Conservation (phyloP, 2,888 invertebrate genomes). For the Amphipyra tragopoginis region DNA sequence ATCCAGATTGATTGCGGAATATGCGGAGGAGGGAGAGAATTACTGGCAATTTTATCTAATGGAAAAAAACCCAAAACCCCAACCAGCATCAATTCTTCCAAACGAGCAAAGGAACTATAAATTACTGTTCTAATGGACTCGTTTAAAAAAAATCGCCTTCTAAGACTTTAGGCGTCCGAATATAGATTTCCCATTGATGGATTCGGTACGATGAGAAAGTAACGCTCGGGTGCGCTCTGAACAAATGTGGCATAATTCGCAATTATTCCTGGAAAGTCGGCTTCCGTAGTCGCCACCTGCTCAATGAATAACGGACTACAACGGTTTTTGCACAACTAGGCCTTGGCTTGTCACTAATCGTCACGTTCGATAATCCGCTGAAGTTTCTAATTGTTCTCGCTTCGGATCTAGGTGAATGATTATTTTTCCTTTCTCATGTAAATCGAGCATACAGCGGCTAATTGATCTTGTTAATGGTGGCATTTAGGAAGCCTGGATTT, state of each 20-base stretch:
- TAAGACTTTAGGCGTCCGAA: constrained; percentile 31
- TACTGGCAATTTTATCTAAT: constrained; percentile 45
- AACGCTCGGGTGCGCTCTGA: constrained; percentile 76
- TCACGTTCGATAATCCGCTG: constrained; percentile 70
- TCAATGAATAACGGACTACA: constrained; percentile 77
- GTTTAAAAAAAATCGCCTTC: background rate
- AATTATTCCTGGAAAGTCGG: constrained; percentile 76
- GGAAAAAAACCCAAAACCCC: constrained; percentile 22
- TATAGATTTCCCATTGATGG: constrained; percentile 74
- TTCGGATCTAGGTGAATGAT: constrained; percentile 60
- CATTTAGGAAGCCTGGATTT: background rate
- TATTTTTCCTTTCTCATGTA: constrained; percentile 44
- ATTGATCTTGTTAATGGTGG: constrained; percentile 22
- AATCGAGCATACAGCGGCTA: constrained; percentile 38
- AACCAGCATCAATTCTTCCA: constrained; percentile 16
- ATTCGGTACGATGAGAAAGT: constrained; percentile 74
- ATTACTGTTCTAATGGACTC: constrained; percentile 1
- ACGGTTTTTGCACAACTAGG: constrained; percentile 84
- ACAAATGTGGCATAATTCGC: constrained; percentile 78
- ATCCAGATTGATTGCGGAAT: constrained; percentile 43
- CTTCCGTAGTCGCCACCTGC: constrained; percentile 70
- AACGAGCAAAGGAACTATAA: constrained; percentile 21
- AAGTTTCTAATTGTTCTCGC: constrained; percentile 71
- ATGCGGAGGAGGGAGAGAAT: constrained; percentile 18
- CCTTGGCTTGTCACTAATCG: constrained; percentile 71